Evolutionary conservation across 2,888 invertebrate species (phyloP), one percentile per base, ranked within the genome.

Genomic region (Pyrgus malvae): DNA sequence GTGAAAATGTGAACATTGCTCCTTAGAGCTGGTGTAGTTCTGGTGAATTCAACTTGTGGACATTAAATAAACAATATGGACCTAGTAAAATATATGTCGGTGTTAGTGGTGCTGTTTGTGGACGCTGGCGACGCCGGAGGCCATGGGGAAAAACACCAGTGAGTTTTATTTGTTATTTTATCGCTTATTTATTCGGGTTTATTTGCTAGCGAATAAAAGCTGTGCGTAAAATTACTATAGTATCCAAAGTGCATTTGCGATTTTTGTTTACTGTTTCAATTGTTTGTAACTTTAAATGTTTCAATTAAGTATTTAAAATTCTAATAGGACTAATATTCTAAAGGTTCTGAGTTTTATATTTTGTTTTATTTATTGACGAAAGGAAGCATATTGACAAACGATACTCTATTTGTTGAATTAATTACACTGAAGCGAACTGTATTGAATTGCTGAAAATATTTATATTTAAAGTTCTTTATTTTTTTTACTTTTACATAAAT

Each of bases 111-210:
- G 64, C 62, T 84, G 55, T 78, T 77, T 55, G 62, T 81, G 37
- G 74, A 80, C 29, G 69, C 73, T 27, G 80, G 86, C 14, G 84
- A 83, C 55, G 70, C 86, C 0, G 89, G 88, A 17, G 89, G 89
- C 5, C 83, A 83, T 48, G 88, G 85, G 14, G 83, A 72, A 27
- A 81, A 83, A 63, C 87, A 88, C 62, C 84, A 89, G 88, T 89
- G 79, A 83, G 88, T 56, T n/a, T n/a, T n/a, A n/a, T n/a, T n/a
- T 46, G 29, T 12, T 27, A 14, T 41, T 23, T 16, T 29, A 11
- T 23, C 3, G 7, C 14, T 9, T 31, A 8, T n/a, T 21, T 12
- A 9, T 29, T 29, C 2, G 4, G 11, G 16, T 29, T 12, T n/a
- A 31, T 48, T 11, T 35, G 2, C 23, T 3, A 23, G 49, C 49